These are phyloP conservation scores for Microhierax caerulescens DNA, from an alignment of 2,797 vertebrate species.

Conservation along the genomic window DNA sequence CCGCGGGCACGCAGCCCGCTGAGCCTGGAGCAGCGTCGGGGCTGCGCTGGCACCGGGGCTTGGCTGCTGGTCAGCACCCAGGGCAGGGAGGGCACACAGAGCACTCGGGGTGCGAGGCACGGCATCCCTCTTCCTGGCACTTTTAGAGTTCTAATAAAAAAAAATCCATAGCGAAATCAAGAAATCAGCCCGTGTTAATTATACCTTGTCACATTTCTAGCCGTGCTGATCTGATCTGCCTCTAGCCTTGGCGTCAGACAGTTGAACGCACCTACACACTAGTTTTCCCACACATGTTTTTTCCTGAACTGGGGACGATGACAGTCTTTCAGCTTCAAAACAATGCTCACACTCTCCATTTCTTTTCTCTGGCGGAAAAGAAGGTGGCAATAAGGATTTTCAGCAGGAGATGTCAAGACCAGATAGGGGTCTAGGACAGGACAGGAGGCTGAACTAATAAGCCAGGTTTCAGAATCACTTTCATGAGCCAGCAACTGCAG, in stretches of 20 bases:
- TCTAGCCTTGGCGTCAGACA: not conserved
- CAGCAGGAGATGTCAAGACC: not conserved
- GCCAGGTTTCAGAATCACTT: not conserved
- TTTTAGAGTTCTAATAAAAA: not conserved
- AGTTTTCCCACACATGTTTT: not conserved
- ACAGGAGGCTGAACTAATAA: not conserved
- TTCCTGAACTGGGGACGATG: not conserved
- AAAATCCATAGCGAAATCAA: not conserved
- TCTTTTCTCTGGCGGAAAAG: not conserved
- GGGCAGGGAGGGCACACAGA: not conserved
- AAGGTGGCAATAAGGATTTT: not conserved
- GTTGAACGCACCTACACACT: not conserved
- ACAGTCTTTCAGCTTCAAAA: not conserved
- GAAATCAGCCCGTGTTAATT: not conserved
- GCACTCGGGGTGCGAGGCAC: fast-evolving
- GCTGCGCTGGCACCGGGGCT: fast-evolving
- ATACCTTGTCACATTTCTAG: not conserved
- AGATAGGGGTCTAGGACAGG: not conserved
- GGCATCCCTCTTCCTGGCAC: not conserved
- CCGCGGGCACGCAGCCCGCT: not conserved
- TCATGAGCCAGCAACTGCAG: not conserved
- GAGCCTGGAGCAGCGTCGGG: not conserved
- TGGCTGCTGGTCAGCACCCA: not conserved
- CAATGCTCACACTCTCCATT: not conserved
- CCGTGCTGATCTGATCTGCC: not conserved